Conservation (phyloP, 2,113 vertebrate species). For the Tapirus terrestris region DNA sequence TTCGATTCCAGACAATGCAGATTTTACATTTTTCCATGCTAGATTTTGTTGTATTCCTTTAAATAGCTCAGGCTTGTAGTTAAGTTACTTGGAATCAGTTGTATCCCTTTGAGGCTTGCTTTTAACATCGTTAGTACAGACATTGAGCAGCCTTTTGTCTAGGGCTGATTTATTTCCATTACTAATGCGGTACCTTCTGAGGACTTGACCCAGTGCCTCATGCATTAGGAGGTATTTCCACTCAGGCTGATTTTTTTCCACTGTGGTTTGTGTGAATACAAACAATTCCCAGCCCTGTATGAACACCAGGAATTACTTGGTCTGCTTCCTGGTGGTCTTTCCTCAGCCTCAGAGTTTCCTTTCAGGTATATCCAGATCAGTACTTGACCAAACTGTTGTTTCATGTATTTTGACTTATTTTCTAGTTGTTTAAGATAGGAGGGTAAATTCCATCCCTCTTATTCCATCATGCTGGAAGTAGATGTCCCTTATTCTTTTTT, state of each 20-base stretch:
- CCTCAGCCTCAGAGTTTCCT: neutral
- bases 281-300: neutral
- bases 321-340: neutral
- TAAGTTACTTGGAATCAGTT: neutral
- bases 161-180: neutral
- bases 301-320: neutral
- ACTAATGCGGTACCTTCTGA: neutral
- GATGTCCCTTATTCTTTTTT: neutral
- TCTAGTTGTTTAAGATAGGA: neutral
- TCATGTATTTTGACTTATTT: conserved; percentile 5
- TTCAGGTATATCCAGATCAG: neutral
- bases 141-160: neutral
- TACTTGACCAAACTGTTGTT: neutral
- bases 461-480: neutral
- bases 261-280: neutral
- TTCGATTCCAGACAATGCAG: neutral
- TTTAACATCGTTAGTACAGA: neutral
- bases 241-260: neutral
- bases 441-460: neutral
- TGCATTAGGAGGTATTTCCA: neutral
- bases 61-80: neutral
- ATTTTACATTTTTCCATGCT: neutral
- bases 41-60: conserved; percentile 26
- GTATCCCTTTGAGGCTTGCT: neutral
- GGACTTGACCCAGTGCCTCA: neutral